A percentile compares a stretch with the other conserved stretches of the same genome.
Conservation (phyloP, 2,113 vertebrate species). For the Myotis yumanensis region DNA sequence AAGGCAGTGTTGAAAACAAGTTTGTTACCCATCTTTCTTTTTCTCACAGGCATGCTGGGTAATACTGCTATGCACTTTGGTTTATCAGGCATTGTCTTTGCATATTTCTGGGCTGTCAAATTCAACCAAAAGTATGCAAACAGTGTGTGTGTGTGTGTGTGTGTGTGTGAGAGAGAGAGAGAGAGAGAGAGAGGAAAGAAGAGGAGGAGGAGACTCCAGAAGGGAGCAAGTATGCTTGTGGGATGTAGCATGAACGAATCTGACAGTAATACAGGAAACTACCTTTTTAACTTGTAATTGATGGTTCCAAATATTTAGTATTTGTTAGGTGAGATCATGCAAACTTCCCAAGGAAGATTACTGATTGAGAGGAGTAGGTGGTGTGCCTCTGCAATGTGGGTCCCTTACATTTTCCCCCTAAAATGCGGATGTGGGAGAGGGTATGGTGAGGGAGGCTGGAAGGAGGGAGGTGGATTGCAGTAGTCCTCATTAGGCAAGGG, state of each 20-base stretch:
- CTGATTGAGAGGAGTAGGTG: not conserved
- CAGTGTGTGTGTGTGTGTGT: not conserved
- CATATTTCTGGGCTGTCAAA: not conserved
- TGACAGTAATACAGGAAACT: not conserved
- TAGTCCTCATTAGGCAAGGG: not conserved
- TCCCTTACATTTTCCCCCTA: not conserved
- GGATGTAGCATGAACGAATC: not conserved
- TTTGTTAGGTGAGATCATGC: not conserved
- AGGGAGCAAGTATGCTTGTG: not conserved
- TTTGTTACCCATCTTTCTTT: not conserved
- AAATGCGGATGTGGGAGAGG: not conserved
- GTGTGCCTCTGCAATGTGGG: not conserved
- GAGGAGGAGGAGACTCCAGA: not conserved
- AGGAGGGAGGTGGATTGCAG: not conserved
- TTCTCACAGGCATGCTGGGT: not conserved
- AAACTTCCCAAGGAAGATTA: not conserved
- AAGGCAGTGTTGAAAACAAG: not conserved
- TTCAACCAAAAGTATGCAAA: not conserved
- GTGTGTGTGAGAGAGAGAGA: too few relatives aligned
- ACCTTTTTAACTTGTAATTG: not conserved
- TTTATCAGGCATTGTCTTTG: not conserved
- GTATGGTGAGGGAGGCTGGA: not conserved
- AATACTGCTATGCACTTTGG: not conserved
- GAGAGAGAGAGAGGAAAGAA: not conserved
- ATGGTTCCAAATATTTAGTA: not conserved